Evolutionary conservation across 1,140 invertebrate genomes (phyloP).

Genomic region (Drosophila subobscura): DNA sequence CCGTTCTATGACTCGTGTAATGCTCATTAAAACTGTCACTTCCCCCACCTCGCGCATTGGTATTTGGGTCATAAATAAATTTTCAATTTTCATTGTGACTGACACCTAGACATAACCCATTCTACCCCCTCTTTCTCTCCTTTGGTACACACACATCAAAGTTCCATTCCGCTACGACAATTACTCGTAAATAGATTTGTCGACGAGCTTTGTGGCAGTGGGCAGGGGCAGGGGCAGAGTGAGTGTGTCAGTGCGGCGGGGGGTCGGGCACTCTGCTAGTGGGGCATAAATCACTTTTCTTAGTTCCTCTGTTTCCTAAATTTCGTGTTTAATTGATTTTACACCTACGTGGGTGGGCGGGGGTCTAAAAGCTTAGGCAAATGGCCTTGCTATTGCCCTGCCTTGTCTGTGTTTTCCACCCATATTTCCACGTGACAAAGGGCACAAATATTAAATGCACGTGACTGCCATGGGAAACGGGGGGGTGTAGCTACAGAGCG

Average conservation of each 20-base stretch:
- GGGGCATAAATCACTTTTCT: constrained; percentile 47
- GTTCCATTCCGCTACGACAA: constrained; percentile 51
- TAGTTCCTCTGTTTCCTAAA: constrained; percentile 26
- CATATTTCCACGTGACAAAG: constrained; percentile 58
- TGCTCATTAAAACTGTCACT: constrained; percentile 18
- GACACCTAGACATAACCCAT: constrained; percentile 10
- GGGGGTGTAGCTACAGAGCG: neutral
- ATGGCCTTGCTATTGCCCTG: neutral
- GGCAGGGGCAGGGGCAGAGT: no score
- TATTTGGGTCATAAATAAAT: constrained; percentile 26
- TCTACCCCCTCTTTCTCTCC: neutral
- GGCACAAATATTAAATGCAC: constrained; percentile 34
- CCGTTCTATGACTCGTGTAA: constrained; percentile 4
- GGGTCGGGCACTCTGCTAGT: constrained; percentile 29
- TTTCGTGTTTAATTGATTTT: constrained; percentile 70
- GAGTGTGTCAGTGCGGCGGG: neutral
- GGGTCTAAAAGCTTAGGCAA: constrained; percentile 15
- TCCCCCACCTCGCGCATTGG: neutral
- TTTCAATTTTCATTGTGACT: constrained; percentile 25
- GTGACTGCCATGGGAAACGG: constrained; percentile 27
- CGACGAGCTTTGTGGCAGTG: neutral
- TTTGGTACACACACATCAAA: constrained; percentile 6
- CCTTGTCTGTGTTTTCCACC: no score
- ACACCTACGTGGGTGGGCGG: constrained; percentile 38
- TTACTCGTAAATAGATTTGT: constrained; percentile 63